These are phyloP conservation scores for Serinus canaria DNA, from an alignment of 2,113 vertebrate species.

Conservation along the genomic window DNA sequence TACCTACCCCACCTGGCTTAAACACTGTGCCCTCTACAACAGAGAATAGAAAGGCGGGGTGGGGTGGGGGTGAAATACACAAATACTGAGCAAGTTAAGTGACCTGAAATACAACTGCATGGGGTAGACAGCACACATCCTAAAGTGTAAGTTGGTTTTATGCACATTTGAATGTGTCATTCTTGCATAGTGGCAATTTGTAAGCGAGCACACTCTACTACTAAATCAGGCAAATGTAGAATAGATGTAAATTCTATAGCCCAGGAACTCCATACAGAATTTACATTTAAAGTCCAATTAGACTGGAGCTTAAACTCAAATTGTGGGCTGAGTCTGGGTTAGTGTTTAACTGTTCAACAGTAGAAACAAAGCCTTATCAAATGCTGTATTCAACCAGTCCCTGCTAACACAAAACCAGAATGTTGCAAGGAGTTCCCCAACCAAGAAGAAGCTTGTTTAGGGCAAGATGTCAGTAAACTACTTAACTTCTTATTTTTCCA, in stretches of 20 bases:
- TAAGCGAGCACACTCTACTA: background rate
- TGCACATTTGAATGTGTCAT: background rate
- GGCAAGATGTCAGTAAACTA: background rate
- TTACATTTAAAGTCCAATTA: background rate
- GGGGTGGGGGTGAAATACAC: background rate
- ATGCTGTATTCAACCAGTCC: background rate
- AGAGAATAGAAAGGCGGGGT: background rate
- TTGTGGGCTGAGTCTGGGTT: background rate
- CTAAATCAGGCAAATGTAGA: background rate
- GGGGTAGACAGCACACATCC: background rate
- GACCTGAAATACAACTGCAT: background rate
- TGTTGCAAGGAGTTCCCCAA: background rate
- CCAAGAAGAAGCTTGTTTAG: background rate
- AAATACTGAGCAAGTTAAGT: background rate
- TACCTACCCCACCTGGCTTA: background rate
- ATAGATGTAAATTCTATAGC: background rate
- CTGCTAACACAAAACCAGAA: background rate
- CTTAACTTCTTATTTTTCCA: background rate
- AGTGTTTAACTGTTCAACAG: background rate
- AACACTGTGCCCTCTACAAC: background rate
- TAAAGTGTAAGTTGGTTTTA: background rate
- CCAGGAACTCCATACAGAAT: background rate
- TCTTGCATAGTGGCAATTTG: background rate
- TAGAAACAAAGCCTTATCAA: background rate
- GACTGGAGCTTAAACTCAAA: background rate